phyloP scores from a whole-genome alignment of 2,888 invertebrate genomes.

The Gastracanthus pulcherrimus region DNA sequence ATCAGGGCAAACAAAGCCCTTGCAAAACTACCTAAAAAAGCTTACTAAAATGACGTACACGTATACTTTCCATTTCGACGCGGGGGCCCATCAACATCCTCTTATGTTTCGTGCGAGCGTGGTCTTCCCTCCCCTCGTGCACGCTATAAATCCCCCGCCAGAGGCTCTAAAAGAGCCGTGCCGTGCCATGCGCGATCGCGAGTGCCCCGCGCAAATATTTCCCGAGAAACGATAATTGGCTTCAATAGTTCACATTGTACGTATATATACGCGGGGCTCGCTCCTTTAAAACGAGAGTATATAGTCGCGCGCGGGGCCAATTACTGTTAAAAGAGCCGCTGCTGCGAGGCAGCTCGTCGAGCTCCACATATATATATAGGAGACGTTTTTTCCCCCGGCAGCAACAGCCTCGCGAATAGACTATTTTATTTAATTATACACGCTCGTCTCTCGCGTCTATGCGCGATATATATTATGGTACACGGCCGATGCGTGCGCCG shows the following conservation, averaged over 20 bases:
- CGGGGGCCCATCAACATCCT: too few species aligned
- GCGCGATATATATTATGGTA: too few species aligned
- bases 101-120: too few species aligned
- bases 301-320: not conserved
- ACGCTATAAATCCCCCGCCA: not conserved
- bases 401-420: not conserved
- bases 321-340: slow-evolving; percentile 30
- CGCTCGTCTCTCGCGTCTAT: too few species aligned
- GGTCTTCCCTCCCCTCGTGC: not conserved
- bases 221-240: slow-evolving; percentile 30
- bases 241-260: slow-evolving; percentile 22
- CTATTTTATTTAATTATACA: slow-evolving; percentile 45
- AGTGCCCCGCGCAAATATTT: slow-evolving; percentile 14
- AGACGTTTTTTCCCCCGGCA: not conserved
- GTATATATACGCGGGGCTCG: not conserved
- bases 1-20: not conserved
- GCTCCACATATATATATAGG: not conserved
- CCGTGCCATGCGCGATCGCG: too few species aligned
- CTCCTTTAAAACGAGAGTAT: too few species aligned
- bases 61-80: not conserved
- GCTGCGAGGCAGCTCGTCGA: not conserved
- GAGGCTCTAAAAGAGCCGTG: too few species aligned
- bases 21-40: not conserved
- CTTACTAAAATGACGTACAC: not conserved
- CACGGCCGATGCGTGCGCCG: not conserved